phyloP scores from a whole-genome alignment of 2,797 vertebrate species.

The Chrosomus eos region DNA sequence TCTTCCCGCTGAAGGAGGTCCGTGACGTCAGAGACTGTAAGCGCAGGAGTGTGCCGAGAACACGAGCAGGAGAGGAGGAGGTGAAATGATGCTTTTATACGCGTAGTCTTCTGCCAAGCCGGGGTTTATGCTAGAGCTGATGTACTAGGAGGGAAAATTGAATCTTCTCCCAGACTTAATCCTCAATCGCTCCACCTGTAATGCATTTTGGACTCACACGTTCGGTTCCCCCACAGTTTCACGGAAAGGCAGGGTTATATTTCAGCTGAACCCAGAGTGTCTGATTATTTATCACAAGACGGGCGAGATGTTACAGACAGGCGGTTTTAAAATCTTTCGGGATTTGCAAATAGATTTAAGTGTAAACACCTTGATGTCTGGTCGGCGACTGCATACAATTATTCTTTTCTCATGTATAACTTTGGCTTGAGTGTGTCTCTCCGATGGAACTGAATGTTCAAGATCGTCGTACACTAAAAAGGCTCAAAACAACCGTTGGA shows the following conservation, averaged over 20 bases:
- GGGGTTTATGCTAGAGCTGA: conserved; percentile 59
- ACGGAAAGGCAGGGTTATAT: conserved; percentile 24
- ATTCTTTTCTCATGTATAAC: conserved; percentile 22
- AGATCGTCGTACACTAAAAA: background rate
- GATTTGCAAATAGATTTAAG: conserved; percentile 20
- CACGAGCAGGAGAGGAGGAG: conserved; percentile 53
- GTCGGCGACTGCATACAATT: conserved; percentile 2
- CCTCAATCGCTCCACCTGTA: conserved; percentile 46
- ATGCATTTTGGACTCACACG: conserved; percentile 46
- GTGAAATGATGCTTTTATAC: conserved; percentile 63
- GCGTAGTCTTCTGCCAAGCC: conserved; percentile 54
- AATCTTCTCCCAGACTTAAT: conserved; percentile 43
- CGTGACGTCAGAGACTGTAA: conserved; percentile 39
- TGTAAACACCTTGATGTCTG: background rate
- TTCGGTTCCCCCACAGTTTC: conserved; percentile 30
- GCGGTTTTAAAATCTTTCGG: conserved; percentile 27
- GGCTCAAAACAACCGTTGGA: background rate
- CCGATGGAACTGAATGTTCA: background rate
- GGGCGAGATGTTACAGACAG: conserved; percentile 31
- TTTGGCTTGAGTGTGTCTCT: background rate
- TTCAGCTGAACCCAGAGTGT: background rate
- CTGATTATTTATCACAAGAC: conserved; percentile 30
- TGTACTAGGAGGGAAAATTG: conserved; percentile 44
- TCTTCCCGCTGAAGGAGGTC: background rate
- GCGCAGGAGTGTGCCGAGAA: conserved; percentile 60